Evolutionary conservation across 2,888 invertebrate species (phyloP), one percentile per base, ranked within the genome.

Genomic region (Ophioninae sp.): DNA sequence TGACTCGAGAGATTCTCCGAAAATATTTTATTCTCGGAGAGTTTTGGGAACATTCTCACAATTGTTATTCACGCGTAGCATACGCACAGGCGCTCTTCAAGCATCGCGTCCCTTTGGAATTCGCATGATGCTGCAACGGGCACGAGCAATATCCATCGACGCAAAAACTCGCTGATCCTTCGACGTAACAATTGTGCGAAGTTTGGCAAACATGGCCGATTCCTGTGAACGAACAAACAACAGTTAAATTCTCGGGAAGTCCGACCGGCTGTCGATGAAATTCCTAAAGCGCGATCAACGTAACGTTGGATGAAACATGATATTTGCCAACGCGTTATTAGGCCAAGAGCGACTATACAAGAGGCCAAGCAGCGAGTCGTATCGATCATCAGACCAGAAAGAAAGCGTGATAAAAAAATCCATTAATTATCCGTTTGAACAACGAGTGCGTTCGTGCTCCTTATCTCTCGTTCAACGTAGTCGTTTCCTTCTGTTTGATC

Each of bases 131-230:
- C 13, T 86, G 86, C 73, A 89, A 85, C 13, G 91, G 91, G 86
- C 93, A 93, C 0, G 86, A 87, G 84, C 93, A 93, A 65, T 88
- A 88, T 44, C 92, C 92, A 37, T 86, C 86, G 6, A 89, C 88
- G 86, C 93, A 93, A 80, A 89, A 91, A 57, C 91, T 90, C 21
- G 87, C 83, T 6, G 88, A 85, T 6, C 87, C 89, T 50, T 90
- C 88, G 61, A 91, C 89, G 81, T 91, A 87, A 86, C 93, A 93
- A 85, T 93, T 93, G 73, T 89, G 89, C 30, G 89, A 89, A 30
- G 92, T 90, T 72, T 89, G 86, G 81, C 93, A 93, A 70, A 86
- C 87, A 39, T 89, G 86, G 37, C 92, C 92, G 30, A 93, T 86
- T 70, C 89, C 93, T 93, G 70, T 13, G 72, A n/a, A 75, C 56